Evolutionary conservation across 1,140 invertebrate species (phyloP), one percentile per base, ranked within the genome.

Genomic region (Aphaenogaster rudis): DNA sequence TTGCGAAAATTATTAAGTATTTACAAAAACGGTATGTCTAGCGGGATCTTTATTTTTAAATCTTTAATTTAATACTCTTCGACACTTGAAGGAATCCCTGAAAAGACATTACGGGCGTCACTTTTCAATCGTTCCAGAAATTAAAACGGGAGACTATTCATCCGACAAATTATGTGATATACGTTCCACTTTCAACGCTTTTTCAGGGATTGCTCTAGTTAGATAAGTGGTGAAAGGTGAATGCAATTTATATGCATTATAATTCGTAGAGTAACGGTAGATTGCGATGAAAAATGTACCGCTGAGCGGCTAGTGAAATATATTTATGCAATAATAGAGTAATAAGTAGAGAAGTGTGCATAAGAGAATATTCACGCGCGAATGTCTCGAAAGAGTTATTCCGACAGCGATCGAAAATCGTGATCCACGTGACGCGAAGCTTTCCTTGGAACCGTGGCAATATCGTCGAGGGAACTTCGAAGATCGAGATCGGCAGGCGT

Each of bases 361-460:
- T 50, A 36, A 72, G 21, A 45, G 36, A 69, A 80, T 54, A 42
- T 69, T 81, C 33, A 57, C 78, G 48, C 78, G 64, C 54, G 13
- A 81, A 21, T 36, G 67, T 82, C 39, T 72, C 52, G 54, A 59
- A 61, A 57, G 52, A 42, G 80, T 76, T 48, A 42, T 39, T 57
- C 13, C 3, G 4, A 76, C 28, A 61, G 66, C 39, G 79, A 48
- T 72, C 3, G 36, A 82, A 57, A 54, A 85, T 36, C 42, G 45
- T 61, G 64, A 63, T 45, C 66, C 86, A 88, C 67, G 79, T 74
- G 88, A 87, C 77, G 66, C 63, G 45, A 66, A 64, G 50, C n/a
- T 81, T 76, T 88, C 78, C 84, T 76, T 69, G 36, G 13, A 74
- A 71, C 52, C 76, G 57, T 81, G 79, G 90, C 90, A 86, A 89